Evolutionary conservation across 2,113 vertebrate species (phyloP).

Genomic region (Callopanchax toddi): DNA sequence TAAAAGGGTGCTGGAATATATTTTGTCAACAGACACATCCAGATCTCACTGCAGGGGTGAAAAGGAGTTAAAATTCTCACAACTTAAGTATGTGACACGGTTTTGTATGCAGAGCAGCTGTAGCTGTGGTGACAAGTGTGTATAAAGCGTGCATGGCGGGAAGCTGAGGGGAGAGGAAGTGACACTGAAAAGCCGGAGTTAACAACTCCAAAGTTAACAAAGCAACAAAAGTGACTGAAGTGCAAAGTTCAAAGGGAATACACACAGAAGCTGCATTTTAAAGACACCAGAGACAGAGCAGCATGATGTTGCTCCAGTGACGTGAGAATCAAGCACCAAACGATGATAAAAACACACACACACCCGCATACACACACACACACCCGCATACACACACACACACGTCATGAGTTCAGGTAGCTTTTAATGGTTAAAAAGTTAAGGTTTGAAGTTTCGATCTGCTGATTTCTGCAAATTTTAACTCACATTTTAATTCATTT

Average conservation of each 20-base stretch:
- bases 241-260: conserved; percentile 34
- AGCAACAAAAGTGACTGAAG: conserved; percentile 27
- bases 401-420: not conserved
- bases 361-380: not conserved
- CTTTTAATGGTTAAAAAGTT: no score
- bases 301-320: not conserved
- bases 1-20: not conserved
- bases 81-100: not conserved
- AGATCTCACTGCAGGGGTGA: not conserved
- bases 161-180: conserved; percentile 23
- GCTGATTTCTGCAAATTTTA: not conserved
- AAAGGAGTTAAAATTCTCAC: conserved; percentile 11
- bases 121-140: conserved; percentile 13
- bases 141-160: not conserved
- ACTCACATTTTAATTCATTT: not conserved
- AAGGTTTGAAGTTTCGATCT: not conserved
- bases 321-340: not conserved
- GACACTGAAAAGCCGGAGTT: conserved; percentile 23
- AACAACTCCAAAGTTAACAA: conserved; percentile 33
- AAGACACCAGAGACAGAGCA: conserved; percentile 11
- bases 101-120: conserved; percentile 2
- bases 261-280: conserved; percentile 11
- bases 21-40: not conserved
- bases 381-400: no score
- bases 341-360: not conserved